Conservation (phyloP, 2,797 vertebrate genomes). For the Chelon labrosus region DNA sequence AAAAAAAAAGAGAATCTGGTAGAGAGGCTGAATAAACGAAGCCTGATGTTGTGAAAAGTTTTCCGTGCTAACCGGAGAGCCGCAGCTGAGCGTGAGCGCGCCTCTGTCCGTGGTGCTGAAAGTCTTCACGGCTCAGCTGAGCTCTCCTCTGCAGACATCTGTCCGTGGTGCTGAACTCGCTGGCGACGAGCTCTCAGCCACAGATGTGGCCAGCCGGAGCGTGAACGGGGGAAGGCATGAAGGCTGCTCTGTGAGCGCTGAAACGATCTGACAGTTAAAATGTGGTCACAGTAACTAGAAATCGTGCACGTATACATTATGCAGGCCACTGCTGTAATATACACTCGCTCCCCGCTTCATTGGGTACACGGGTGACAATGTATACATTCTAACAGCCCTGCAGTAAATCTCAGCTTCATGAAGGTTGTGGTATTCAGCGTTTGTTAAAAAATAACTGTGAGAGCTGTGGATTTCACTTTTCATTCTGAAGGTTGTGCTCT, state of each 20-base stretch:
- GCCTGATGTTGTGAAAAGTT: constrained; percentile 53
- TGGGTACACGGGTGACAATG: no score
- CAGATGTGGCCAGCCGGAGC: constrained; percentile 26
- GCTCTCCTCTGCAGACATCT: constrained; percentile 55
- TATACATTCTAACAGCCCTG: no score
- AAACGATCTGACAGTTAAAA: not conserved
- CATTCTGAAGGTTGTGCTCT: no score
- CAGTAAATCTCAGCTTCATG: no score
- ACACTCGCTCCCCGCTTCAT: no score
- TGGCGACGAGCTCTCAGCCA: constrained; percentile 22
- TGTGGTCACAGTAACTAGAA: not conserved
- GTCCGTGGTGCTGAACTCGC: constrained; percentile 62
- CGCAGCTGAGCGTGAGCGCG: constrained; percentile 18
- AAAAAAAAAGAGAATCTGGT: constrained; percentile 6
- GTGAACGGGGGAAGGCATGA: not conserved
- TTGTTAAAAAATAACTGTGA: no score
- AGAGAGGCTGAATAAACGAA: constrained; percentile 43
- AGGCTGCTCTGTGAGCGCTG: not conserved
- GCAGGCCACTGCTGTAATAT: not conserved
- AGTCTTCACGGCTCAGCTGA: constrained; percentile 53
- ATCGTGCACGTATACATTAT: not conserved
- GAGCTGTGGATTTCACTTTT: no score
- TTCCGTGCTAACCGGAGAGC: constrained; percentile 19
- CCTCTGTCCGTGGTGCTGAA: constrained; percentile 67
- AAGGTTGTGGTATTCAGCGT: no score